Evolutionary conservation across 2,888 invertebrate genomes (phyloP).

Genomic region (Hedya salicella): DNA sequence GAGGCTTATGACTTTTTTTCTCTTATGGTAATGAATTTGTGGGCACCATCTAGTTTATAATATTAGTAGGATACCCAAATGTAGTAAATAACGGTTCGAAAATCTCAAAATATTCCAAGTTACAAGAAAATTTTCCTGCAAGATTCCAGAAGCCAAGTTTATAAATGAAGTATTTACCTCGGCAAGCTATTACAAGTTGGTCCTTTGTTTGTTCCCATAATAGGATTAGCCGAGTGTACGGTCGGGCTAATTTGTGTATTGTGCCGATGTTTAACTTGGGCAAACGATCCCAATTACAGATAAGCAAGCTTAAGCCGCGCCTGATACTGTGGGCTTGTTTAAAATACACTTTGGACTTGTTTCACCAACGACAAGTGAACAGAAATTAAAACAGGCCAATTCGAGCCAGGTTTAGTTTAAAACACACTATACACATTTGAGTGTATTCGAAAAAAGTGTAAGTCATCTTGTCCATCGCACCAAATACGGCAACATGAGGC

Average conservation of each 20-base stretch:
- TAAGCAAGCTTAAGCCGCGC: slow-evolving; percentile 27
- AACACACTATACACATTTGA: too few relatives aligned
- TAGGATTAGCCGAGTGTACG: slow-evolving; percentile 31
- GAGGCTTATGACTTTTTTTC: too few relatives aligned
- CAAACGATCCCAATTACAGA: slow-evolving; percentile 41
- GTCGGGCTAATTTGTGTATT: slow-evolving; percentile 40
- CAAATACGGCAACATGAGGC: too few relatives aligned
- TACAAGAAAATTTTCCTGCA: not conserved
- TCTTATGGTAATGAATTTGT: too few relatives aligned
- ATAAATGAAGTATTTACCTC: slow-evolving; percentile 3
- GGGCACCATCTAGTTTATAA: too few relatives aligned
- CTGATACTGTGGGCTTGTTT: not conserved
- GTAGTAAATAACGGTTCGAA: too few relatives aligned
- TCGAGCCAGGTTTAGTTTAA: too few relatives aligned
- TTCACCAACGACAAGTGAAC: too few relatives aligned
- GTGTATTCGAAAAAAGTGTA: too few relatives aligned
- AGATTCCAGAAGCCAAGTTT: not conserved
- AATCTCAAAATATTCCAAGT: not conserved
- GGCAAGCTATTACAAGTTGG: slow-evolving; percentile 23
- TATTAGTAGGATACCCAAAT: too few relatives aligned
- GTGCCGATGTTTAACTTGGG: slow-evolving; percentile 35
- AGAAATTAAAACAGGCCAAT: too few relatives aligned
- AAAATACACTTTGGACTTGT: not conserved
- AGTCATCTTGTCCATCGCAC: too few relatives aligned
- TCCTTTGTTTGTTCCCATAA: slow-evolving; percentile 32